phyloP scores from a whole-genome alignment of 2,113 vertebrate genomes.

The Protobothrops flavoviridis region DNA sequence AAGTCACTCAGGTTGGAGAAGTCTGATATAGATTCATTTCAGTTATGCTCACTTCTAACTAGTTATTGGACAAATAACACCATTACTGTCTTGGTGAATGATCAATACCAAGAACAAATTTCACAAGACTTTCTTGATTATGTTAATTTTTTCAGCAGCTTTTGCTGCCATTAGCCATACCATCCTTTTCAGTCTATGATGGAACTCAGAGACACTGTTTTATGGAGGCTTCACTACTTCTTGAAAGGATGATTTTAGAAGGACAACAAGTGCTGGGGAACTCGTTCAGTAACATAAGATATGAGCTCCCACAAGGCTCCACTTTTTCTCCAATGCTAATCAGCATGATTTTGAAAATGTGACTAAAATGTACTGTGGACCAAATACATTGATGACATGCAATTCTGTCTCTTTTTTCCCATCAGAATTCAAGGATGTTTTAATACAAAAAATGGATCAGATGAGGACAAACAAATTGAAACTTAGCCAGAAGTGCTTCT shows the following conservation, averaged over 20 bases:
- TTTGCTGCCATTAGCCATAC: not conserved
- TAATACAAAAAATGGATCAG: not conserved
- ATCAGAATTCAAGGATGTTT: not conserved
- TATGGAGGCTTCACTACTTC: not conserved
- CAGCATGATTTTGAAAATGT: not conserved
- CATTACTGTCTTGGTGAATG: not conserved
- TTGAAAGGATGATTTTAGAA: not conserved
- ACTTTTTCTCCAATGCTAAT: not conserved
- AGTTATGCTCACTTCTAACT: not conserved
- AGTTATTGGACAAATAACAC: not conserved
- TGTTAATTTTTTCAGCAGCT: not conserved
- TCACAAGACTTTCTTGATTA: not conserved
- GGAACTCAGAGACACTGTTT: not conserved
- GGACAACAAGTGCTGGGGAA: not conserved
- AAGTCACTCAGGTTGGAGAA: not conserved
- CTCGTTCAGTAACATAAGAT: not conserved
- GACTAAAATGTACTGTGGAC: not conserved
- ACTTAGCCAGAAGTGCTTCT: not conserved
- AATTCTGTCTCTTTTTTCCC: not conserved
- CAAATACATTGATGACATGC: not conserved
- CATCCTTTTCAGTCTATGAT: not conserved
- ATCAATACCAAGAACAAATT: not conserved
- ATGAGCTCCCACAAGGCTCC: not conserved
- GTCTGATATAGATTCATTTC: not conserved
- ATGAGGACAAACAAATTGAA: not conserved